Evolutionary conservation across 1,140 invertebrate species (phyloP), one percentile per base, ranked within the genome.

Genomic region (Cydia strobilella): DNA sequence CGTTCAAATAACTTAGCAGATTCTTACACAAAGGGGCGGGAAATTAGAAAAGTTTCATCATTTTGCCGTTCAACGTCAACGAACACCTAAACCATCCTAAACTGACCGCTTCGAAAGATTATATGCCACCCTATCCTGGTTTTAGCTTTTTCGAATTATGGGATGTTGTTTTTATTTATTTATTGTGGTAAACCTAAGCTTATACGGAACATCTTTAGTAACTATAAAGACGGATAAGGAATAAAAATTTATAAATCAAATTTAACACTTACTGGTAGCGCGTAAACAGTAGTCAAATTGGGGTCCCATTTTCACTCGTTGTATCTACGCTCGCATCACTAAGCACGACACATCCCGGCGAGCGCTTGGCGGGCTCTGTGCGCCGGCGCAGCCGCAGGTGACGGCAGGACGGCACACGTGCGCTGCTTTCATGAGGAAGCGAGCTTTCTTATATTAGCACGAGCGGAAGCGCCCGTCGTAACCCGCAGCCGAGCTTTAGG

Each of bases 221-320:
- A 0, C 3, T 31, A 23, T 10, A 63, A 3, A 66, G 63, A 7
- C 6, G 27, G 12, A 2, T 65, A 31, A 31, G 45, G 62, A 75
- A 77, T 63, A 75, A 79, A 27, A 45, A 72, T 48, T 4, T 63
- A 31, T 73, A 77, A 69, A 79, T 54, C 76, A 77, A 74, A 62
- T 51, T 20, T 31, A 39, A 39, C 72, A 90, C 90, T 93, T 80
- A 93, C 90, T 93, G 63, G 90, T 91, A 51, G 90, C 90, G 39
- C 90, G 89, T 27, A 93, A 82, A 75, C 89, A 91, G 77, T 91
- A 93, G 78, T 93, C 90, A 77, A 91, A 93, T 79, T 93, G 90
- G 77, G 90, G 90, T 86, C 90, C 90, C 90, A 93, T 93, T 75
- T 25, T 80, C 69, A 27, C 71, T 79, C 59, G 74, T 51, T 72